Evolutionary conservation across 1,140 invertebrate genomes (phyloP).

Genomic region (Temnothorax curvispinosus): DNA sequence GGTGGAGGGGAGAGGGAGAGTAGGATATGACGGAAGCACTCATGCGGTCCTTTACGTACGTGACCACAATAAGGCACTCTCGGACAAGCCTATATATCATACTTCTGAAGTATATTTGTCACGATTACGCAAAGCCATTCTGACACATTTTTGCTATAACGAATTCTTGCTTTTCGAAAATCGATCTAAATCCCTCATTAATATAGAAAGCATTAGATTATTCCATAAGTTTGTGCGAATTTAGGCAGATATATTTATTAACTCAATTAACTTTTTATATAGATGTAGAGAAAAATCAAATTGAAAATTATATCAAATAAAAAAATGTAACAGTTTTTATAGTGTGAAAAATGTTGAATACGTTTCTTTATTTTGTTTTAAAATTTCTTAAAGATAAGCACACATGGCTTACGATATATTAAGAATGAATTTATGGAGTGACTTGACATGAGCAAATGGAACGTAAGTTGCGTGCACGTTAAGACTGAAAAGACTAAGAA

Average conservation of each 20-base stretch:
- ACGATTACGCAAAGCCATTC: constrained; percentile 9
- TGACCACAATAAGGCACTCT: constrained; percentile 55
- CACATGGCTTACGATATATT: not conserved
- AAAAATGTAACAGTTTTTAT: not conserved
- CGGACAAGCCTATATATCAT: constrained; percentile 53
- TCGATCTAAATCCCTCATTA: not conserved
- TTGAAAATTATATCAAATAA: not conserved
- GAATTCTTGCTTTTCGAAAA: constrained; percentile 9
- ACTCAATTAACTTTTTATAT: not conserved
- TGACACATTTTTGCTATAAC: constrained; percentile 8
- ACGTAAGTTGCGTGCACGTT: not conserved
- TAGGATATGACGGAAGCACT: constrained; percentile 39
- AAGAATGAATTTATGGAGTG: not conserved
- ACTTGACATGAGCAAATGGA: not conserved
- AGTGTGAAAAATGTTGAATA: not conserved
- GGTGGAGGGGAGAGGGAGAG: too few species aligned
- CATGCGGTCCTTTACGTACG: constrained; percentile 41
- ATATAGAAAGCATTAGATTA: not conserved
- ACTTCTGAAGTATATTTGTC: constrained; percentile 63
- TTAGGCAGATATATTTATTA: not conserved
- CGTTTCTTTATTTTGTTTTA: not conserved
- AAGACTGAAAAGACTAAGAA: not conserved
- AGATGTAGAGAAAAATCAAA: too few species aligned
- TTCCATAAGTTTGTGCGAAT: not conserved
- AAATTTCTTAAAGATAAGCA: not conserved